Evolutionary conservation across 2,888 invertebrate genomes (phyloP).

Genomic region (Dasysyrphus tricinctus): DNA sequence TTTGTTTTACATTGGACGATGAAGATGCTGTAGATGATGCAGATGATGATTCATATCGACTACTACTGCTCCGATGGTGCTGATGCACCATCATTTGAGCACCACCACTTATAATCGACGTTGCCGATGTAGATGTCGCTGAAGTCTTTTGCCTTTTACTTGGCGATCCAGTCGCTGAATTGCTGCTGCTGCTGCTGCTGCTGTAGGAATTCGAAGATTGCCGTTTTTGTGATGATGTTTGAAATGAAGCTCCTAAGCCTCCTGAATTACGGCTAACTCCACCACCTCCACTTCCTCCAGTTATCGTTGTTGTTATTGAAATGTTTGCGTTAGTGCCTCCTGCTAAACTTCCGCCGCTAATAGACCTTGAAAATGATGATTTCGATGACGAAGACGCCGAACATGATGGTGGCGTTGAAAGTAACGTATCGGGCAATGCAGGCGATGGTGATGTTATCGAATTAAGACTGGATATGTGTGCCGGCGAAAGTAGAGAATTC

Average conservation of each 20-base stretch:
- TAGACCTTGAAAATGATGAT: slow-evolving; percentile 57
- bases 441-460: slow-evolving; percentile 83
- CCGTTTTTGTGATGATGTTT: slow-evolving; percentile 68
- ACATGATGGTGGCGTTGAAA: slow-evolving; percentile 81
- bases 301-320: slow-evolving; percentile 65
- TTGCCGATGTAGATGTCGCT: slow-evolving; percentile 76
- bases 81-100: slow-evolving; percentile 57
- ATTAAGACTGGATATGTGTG: slow-evolving; percentile 82
- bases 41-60: slow-evolving; percentile 72
- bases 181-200: slow-evolving; percentile 48
- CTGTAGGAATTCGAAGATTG: slow-evolving; percentile 70
- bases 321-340: slow-evolving; percentile 38
- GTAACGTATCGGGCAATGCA: slow-evolving; percentile 82
- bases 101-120: slow-evolving; percentile 71
- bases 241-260: slow-evolving; percentile 39
- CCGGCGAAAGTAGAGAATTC: slow-evolving; percentile 78
- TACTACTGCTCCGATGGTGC: slow-evolving; percentile 75
- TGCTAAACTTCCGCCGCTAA: slow-evolving; percentile 50
- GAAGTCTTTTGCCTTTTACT: slow-evolving; percentile 80
- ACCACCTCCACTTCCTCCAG: slow-evolving; percentile 34
- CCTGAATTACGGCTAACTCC: slow-evolving; percentile 15
- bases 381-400: slow-evolving; percentile 65
- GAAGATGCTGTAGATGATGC: slow-evolving; percentile 63
- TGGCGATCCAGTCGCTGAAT: slow-evolving; percentile 81
- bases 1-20: slow-evolving; percentile 42